Evolutionary conservation across 2,888 invertebrate species (phyloP), one percentile per base, ranked within the genome.

Genomic region (Hyles lineata): DNA sequence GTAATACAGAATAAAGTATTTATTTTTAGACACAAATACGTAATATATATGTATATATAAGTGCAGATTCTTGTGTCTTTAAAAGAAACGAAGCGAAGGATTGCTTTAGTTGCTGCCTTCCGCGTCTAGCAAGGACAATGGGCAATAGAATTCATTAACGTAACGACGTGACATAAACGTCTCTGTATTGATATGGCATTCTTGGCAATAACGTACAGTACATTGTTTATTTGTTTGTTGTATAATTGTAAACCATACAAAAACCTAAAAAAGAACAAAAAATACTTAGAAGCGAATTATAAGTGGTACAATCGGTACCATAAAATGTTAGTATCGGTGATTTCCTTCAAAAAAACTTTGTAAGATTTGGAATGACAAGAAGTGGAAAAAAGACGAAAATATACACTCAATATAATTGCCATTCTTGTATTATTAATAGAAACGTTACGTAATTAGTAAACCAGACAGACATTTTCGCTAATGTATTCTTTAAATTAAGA

Each of bases 91-190:
- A 23, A 35, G 35, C 43, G 21, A 43, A 43, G 43, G 67, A 50
- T 67, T 21, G 23, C 23, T 67, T 21, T 23, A 23, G 63, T 23
- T 60, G 43, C 21, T 15, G 23, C 43, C 43, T 67, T 73, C 67
- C 61, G 62, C 72, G 50, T 74, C 71, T 62, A 17, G 72, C 63
- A 81, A 86, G 86, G 86, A 90, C 89, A 91, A 91, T 90, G 78
- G 85, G 78, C 81, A 78, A 85, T 87, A 82, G 77, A 81, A 77
- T 79, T 85, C 86, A 83, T 86, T 84, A 89, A 90, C 83, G 85
- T 86, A 78, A 90, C 90, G 91, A 92, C 89, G 89, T 85, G 77
- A 76, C 78, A 71, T 73, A 74, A 80, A 77, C 79, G 35, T 35
- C 21, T 77, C 82, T 81, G 67, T 79, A 70, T 74, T 73, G 76